phyloP scores from a whole-genome alignment of 2,797 vertebrate species.

The Dermochelys coriacea region DNA sequence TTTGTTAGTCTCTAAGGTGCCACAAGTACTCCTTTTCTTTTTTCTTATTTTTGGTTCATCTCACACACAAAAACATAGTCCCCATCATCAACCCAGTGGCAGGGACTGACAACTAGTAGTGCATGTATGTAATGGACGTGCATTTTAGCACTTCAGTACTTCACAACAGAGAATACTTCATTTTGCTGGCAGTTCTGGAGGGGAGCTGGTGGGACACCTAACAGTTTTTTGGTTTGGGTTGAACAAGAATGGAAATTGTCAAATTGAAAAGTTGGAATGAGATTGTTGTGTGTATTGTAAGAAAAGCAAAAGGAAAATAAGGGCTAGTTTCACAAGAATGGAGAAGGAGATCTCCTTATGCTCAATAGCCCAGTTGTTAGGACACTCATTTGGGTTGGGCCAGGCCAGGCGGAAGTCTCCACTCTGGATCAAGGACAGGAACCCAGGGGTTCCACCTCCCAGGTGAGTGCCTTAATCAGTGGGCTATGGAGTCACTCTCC shows the following conservation, averaged over 20 bases:
- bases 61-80: neutral
- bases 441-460: neutral
- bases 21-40: too few species aligned
- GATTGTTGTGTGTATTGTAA: neutral
- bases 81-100: neutral
- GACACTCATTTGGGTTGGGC: neutral
- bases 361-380: neutral
- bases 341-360: neutral
- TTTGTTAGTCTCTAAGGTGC: too few species aligned
- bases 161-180: neutral
- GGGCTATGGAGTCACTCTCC: neutral
- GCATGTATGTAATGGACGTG: neutral
- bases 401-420: neutral
- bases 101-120: neutral
- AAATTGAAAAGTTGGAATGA: neutral
- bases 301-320: neutral
- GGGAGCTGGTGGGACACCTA: neutral
- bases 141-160: neutral
- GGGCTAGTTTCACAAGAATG: neutral
- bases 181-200: neutral
- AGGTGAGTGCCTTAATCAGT: neutral
- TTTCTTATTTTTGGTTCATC: neutral
- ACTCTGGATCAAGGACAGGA: neutral
- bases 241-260: neutral
- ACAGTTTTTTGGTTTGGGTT: neutral